Percentiles rank a stretch among this genome's conserved stretches.
Evolutionary conservation across 2,797 vertebrate species (phyloP).

Genomic region (Propithecus perrieri): DNA sequence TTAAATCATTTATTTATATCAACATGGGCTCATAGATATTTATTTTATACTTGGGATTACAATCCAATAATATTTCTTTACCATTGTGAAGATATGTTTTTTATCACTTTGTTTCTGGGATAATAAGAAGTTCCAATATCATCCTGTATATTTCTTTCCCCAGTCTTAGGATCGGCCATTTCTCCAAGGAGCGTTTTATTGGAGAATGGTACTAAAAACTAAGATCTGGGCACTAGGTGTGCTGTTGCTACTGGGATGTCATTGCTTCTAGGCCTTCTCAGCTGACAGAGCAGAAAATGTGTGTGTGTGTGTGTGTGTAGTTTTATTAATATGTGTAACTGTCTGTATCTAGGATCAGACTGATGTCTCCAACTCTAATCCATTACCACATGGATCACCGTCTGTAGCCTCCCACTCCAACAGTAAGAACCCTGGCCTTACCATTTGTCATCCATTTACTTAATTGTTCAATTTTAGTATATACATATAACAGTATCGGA

Average conservation of each 20-base stretch:
- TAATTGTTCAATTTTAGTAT: background rate
- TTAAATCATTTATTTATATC: background rate
- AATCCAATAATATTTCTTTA: background rate
- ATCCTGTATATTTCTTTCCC: background rate
- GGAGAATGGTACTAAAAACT: background rate
- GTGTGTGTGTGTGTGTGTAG: no score
- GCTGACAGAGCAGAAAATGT: no score
- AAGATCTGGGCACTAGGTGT: background rate
- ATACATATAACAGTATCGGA: background rate
- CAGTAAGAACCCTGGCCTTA: no score
- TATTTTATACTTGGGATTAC: background rate
- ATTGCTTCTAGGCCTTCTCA: no score
- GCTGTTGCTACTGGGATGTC: no score
- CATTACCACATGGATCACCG: no score
- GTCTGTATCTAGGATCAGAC: no score
- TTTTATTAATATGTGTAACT: no score
- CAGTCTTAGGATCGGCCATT: background rate
- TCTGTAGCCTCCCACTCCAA: no score
- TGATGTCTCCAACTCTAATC: no score
- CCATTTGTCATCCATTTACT: background rate
- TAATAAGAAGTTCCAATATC: background rate
- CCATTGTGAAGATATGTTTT: background rate
- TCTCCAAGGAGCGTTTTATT: background rate
- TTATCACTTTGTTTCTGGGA: background rate
- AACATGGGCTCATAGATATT: background rate